Conservation (phyloP, 2,113 vertebrate genomes). For the Uria lomvia region DNA sequence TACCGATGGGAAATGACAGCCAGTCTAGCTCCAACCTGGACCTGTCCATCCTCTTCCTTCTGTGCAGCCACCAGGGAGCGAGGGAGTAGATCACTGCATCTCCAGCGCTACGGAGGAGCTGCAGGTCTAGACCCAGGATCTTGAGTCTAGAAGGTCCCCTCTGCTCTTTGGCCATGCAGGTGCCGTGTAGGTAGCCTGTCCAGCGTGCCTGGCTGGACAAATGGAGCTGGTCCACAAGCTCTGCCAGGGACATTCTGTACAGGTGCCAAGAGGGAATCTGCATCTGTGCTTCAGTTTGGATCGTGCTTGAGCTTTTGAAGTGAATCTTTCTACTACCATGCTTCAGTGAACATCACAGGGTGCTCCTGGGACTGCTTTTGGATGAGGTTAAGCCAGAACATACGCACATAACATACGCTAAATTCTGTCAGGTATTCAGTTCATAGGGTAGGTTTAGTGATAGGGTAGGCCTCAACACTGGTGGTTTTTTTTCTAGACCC, state of each 20-base stretch:
- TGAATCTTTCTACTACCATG: neutral
- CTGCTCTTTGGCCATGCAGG: neutral
- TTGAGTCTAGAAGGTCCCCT: neutral
- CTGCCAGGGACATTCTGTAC: neutral
- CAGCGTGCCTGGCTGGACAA: neutral
- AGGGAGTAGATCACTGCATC: neutral
- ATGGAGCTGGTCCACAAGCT: neutral
- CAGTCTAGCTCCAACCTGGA: accelerated
- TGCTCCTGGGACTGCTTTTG: neutral
- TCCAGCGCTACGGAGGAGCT: neutral
- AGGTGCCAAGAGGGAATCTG: neutral
- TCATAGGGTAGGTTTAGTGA: neutral
- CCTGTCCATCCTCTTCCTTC: neutral
- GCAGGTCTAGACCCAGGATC: neutral
- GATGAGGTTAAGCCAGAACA: neutral
- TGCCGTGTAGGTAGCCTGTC: neutral
- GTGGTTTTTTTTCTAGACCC: neutral
- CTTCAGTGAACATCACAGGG: neutral
- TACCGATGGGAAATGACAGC: neutral
- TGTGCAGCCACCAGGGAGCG: neutral
- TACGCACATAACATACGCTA: neutral
- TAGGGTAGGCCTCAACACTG: neutral
- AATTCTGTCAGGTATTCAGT: neutral
- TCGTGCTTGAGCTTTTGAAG: neutral
- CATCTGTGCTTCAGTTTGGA: neutral